These are phyloP conservation scores for Spinibarbus caldwelli DNA, from an alignment of 2,797 vertebrate species.

Conservation along the genomic window DNA sequence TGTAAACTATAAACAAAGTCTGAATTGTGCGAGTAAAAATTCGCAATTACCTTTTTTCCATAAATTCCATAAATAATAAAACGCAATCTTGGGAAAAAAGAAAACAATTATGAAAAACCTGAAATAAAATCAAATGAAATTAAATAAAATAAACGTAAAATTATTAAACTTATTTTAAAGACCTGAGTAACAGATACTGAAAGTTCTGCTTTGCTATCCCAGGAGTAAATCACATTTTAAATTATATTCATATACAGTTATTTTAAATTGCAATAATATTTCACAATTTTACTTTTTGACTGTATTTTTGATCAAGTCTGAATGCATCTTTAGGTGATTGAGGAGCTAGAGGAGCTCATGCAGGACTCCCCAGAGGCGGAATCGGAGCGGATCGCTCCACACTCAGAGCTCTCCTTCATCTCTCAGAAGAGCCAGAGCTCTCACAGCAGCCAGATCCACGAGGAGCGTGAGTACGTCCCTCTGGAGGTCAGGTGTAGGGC, in stretches of 20 bases:
- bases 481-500: neutral
- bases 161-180: neutral
- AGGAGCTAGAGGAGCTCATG: conserved; percentile 99
- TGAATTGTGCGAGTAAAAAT: neutral
- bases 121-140: too few relatives aligned
- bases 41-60: neutral
- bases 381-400: conserved; percentile 66
- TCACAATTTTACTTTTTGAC: too few relatives aligned
- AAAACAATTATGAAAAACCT: neutral
- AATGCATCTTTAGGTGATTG: conserved; percentile 85
- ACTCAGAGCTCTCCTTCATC: conserved; percentile 85
- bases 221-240: neutral
- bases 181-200: neutral
- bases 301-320: neutral
- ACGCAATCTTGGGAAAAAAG: neutral
- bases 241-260: too few relatives aligned
- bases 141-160: neutral
- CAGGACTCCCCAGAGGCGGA: conserved; percentile 86
- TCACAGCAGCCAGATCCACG: conserved; percentile 78
- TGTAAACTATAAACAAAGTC: neutral
- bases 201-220: neutral
- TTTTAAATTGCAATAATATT: neutral
- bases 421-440: conserved; percentile 84
- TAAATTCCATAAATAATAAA: neutral
- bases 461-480: conserved; percentile 83